Evolutionary conservation across 1,140 invertebrate genomes (phyloP).

Genomic region (Musca vetustissima): DNA sequence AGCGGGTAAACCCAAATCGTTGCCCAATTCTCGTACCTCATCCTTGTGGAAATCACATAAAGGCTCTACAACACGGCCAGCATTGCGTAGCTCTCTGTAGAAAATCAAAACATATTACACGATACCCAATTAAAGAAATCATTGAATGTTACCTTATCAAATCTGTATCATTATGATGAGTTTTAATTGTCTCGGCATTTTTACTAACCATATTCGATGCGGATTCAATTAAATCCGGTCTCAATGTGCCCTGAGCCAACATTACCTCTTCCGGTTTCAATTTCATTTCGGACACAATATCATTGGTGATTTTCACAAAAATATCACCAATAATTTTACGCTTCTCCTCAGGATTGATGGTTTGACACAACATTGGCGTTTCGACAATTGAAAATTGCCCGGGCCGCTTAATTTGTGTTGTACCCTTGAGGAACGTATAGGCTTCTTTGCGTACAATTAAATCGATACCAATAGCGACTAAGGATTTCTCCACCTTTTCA

Average conservation of each 20-base stretch:
- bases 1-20: slow-evolving; percentile 84
- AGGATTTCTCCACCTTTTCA: slow-evolving; percentile 80
- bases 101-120: slow-evolving; percentile 27
- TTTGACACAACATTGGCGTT: slow-evolving; percentile 86
- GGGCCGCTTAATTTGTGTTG: slow-evolving; percentile 67
- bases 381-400: slow-evolving; percentile 61
- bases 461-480: slow-evolving; percentile 84
- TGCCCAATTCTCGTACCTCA: slow-evolving; percentile 86
- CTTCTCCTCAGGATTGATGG: slow-evolving; percentile 93
- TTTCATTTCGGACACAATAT: slow-evolving; percentile 79
- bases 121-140: not conserved
- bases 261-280: slow-evolving; percentile 83
- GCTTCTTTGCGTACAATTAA: slow-evolving; percentile 78
- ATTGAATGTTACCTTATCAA: slow-evolving; percentile 68
- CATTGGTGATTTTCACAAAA: slow-evolving; percentile 89
- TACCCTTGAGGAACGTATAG: slow-evolving; percentile 76
- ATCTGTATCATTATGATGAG: slow-evolving; percentile 99
- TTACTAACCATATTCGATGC: slow-evolving; percentile 84
- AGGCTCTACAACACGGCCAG: slow-evolving; percentile 94
- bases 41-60: slow-evolving; percentile 99
- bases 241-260: slow-evolving; percentile 86
- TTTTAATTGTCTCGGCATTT: slow-evolving; percentile 96
- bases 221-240: slow-evolving; percentile 98
- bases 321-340: slow-evolving; percentile 98
- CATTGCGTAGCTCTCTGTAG: slow-evolving; percentile 68